phyloP scores from a whole-genome alignment of 2,797 vertebrate species.

The Sebastes trivittatus region DNA sequence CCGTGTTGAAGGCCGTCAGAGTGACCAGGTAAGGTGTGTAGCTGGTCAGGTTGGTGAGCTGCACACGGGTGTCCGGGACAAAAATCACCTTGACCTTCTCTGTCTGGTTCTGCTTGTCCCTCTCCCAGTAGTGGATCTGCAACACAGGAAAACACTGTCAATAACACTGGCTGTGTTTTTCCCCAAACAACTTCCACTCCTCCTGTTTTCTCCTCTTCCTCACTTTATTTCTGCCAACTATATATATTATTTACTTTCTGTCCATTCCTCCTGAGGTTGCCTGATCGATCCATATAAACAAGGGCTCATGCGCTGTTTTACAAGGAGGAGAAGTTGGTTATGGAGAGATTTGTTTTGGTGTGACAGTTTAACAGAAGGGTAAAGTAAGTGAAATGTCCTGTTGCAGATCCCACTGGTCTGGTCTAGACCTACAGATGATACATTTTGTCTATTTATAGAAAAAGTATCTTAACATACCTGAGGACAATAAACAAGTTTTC shows the following conservation, averaged over 20 bases:
- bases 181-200: not conserved
- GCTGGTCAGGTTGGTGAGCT: conserved; percentile 92
- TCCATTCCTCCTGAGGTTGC: not conserved
- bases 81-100: conserved; percentile 93
- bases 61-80: conserved; percentile 86
- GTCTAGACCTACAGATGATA: not conserved
- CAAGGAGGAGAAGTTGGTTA: not conserved
- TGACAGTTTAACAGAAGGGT: conserved; percentile 9
- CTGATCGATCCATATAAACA: not conserved
- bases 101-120: conserved; percentile 86
- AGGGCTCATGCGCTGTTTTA: not conserved
- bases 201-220: not conserved
- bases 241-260: conserved; percentile 20
- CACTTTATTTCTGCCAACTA: not conserved
- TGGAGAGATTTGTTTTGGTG: not conserved
- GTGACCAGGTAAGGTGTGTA: conserved; percentile 90
- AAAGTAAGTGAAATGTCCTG: not conserved
- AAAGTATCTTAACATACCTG: not conserved
- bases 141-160: conserved; percentile 21
- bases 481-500: not conserved
- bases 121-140: conserved; percentile 95
- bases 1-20: conserved; percentile 92
- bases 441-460: not conserved
- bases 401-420: not conserved
- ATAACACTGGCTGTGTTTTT: not conserved